Evolutionary conservation across 1,140 invertebrate genomes (phyloP), one percentile per base, ranked within the genome.

Genomic region (Kradibia gibbosae): DNA sequence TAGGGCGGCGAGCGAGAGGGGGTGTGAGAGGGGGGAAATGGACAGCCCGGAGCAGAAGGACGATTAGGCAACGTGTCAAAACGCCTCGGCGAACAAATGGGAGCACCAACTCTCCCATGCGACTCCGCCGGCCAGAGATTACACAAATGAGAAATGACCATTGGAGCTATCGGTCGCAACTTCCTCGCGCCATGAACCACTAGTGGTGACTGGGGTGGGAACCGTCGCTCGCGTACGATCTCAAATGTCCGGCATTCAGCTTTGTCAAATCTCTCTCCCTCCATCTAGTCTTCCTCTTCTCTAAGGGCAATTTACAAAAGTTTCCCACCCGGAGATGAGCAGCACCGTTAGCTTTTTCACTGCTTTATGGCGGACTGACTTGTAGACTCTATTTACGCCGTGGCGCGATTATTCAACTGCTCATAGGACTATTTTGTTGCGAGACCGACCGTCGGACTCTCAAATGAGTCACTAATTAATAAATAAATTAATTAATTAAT

Each of bases 91-190:
- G 88, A 88, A 90, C 88, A 90, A 90, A 90, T 88, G 87, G 85
- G 84, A 84, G 83, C 31, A 25, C 53, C 77, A 79, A 71, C 75
- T 34, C 11, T 71, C 28, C 65, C 39, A 31, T n/a, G 48, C 73
- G 42, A 62, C 60, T 20, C 50, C 67, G 34, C 70, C 28, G 28
- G 20, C 39, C 11, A 83, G 87, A 90, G 90, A 90, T 91, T 91
- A 91, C 88, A 86, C 89, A 90, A 90, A 91, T 91, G 89, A 90
- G 90, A 91, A 90, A 91, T 89, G 89, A 90, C 89, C 90, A 89
- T 88, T 86, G 76, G 77, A 86, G 84, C 87, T 88, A 88, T 88
- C 85, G 88, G 88, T 70, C 81, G 75, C 67, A 79, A 72, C 78
- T 79, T 79, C 42, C 80, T 67, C 78, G 83, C 73, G 82, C 84